A percentile compares a stretch with the other conserved stretches of the same genome.
These are phyloP conservation scores for Osmerus mordax DNA, from an alignment of 2,113 vertebrate genomes.

Conservation along the genomic window DNA sequence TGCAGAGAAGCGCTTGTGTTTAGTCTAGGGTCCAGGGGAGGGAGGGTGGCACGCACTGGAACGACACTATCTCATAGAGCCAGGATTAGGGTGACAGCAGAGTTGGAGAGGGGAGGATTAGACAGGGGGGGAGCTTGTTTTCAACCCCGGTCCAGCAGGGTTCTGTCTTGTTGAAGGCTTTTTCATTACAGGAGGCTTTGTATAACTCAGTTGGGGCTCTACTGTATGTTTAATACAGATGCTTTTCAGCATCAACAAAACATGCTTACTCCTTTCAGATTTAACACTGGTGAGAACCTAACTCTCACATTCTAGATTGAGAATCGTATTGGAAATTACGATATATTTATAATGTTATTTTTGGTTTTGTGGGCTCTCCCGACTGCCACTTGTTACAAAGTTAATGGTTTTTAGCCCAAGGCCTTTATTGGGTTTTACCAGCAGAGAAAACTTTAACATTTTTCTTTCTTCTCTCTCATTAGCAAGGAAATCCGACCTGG, in stretches of 20 bases:
- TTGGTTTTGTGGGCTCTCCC: neutral
- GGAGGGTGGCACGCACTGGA: constrained; percentile 19
- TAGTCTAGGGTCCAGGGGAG: too few species aligned
- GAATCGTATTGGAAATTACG: too few species aligned
- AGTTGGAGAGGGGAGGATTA: neutral
- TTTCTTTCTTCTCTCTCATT: constrained; percentile 22
- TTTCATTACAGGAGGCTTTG: neutral
- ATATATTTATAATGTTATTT: too few species aligned
- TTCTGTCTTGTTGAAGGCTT: too few species aligned
- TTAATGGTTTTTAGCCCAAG: constrained; percentile 14
- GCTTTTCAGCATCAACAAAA: too few species aligned
- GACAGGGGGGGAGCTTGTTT: too few species aligned
- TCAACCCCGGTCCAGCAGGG: too few species aligned
- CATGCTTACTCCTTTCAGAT: too few species aligned
- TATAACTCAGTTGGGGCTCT: neutral
- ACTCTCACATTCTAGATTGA: too few species aligned
- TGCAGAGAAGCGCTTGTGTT: too few species aligned
- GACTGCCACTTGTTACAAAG: neutral
- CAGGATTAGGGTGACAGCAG: constrained; percentile 12
- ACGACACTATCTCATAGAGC: constrained; percentile 23
- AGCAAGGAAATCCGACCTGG: constrained; percentile 10
- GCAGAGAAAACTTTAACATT: neutral
- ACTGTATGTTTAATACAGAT: too few species aligned
- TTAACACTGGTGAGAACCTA: too few species aligned
- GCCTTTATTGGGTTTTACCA: neutral